Percentiles rank a stretch among this genome's conserved stretches.
Conservation (phyloP, 2,113 vertebrate genomes). For the Odontesthes bonariensis region DNA sequence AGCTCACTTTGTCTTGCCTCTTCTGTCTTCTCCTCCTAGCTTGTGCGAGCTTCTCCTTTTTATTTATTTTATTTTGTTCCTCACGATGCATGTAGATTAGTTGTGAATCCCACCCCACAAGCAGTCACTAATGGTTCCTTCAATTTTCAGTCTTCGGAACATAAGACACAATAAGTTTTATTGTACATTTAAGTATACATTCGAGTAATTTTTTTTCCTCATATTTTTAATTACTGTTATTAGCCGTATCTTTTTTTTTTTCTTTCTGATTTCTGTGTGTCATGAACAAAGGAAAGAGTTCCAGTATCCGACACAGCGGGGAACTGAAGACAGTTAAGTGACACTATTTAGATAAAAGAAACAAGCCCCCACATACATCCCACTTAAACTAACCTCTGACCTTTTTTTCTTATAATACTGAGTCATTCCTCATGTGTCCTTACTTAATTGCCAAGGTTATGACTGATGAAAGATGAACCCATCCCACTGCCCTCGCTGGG, state of each 20-base stretch:
- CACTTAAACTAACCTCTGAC: constrained; percentile 42
- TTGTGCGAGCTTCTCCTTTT: no score
- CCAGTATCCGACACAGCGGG: background rate
- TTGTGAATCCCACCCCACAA: background rate
- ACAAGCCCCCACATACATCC: constrained; percentile 23
- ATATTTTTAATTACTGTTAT: no score
- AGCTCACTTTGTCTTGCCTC: no score
- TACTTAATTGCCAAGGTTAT: constrained; percentile 68
- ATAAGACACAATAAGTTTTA: no score
- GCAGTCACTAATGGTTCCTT: background rate
- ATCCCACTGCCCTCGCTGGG: constrained; percentile 45
- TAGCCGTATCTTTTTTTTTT: no score
- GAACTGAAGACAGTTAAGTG: constrained; percentile 5
- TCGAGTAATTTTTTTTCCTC: no score
- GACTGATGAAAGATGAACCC: constrained; percentile 73
- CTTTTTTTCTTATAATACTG: constrained; percentile 46
- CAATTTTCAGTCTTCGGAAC: background rate
- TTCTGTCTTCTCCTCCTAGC: no score
- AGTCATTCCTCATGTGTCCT: constrained; percentile 62
- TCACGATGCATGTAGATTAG: background rate
- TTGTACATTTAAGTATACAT: no score
- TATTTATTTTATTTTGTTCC: background rate
- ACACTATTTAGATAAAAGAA: constrained; percentile 1
- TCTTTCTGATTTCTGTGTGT: no score
- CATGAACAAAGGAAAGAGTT: background rate